These are phyloP conservation scores for Phymastichus coffea DNA, from an alignment of 1,140 invertebrate genomes.

Conservation along the genomic window DNA sequence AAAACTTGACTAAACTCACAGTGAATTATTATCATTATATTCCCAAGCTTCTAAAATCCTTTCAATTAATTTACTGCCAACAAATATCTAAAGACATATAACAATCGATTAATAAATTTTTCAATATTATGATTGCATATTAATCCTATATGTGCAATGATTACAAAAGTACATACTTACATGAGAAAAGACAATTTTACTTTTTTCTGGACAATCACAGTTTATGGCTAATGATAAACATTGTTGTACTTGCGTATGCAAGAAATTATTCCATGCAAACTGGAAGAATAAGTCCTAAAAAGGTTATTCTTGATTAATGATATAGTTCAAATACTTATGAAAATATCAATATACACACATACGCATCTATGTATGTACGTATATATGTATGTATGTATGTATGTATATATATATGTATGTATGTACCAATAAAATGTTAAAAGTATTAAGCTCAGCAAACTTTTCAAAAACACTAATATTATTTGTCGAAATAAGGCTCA, in stretches of 20 bases:
- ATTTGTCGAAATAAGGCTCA: slow-evolving; percentile 68
- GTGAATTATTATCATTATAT: slow-evolving; percentile 59
- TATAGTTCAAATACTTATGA: not conserved
- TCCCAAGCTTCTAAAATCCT: slow-evolving; percentile 69
- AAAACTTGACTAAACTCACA: slow-evolving; percentile 58
- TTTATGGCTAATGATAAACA: slow-evolving; percentile 69
- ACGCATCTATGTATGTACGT: too few species aligned
- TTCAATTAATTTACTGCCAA: slow-evolving; percentile 65
- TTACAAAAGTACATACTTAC: slow-evolving; percentile 49
- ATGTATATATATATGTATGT: not conserved
- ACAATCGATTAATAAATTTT: not conserved
- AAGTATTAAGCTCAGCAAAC: slow-evolving; percentile 60
- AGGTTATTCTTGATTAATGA: slow-evolving; percentile 4
- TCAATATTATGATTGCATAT: not conserved
- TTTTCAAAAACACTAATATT: slow-evolving; percentile 61
- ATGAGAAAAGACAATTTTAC: slow-evolving; percentile 33
- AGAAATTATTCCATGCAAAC: slow-evolving; percentile 86
- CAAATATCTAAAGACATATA: slow-evolving; percentile 61
- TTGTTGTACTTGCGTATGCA: slow-evolving; percentile 81
- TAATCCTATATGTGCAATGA: not conserved
- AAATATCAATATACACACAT: not conserved
- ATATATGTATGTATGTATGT: too few species aligned
- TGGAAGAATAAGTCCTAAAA: slow-evolving; percentile 80
- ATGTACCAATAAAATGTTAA: slow-evolving; percentile 66
- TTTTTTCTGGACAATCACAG: slow-evolving; percentile 43